Evolutionary conservation across 2,113 vertebrate species (phyloP), one percentile per base, ranked within the genome.

Genomic region (Proteles cristata): DNA sequence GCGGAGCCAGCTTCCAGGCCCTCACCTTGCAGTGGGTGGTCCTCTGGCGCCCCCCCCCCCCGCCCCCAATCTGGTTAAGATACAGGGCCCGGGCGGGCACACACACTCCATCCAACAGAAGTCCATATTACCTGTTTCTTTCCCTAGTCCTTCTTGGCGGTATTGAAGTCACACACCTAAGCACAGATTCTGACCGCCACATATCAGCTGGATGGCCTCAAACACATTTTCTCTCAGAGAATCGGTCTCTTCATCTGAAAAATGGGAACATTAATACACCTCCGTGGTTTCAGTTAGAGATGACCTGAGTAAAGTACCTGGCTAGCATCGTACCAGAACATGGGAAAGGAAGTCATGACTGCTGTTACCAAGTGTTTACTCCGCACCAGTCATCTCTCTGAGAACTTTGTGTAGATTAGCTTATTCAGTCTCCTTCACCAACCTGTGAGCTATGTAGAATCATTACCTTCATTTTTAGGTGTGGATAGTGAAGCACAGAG

Each of bases 241-340:
- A 17, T 74, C 69, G 25, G 50, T 86, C 35, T 39, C 35, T 71
- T 81, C 68, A n/a, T 31, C 58, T 73, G 66, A 58, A 39, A 16
- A 25, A 8, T 69, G 65, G 35, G 25, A 90, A 53, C 66, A 15
- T 21, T 66, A 39, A 31, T 5, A 7, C 3, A 14, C 43, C 5
- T 28, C 23, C 7, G 23, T 58, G 63, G 53, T 19, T 26, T 19
- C 25, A 1, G 1, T 12, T 23, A 55, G 86, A 66, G 61, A 16
- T 48, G 16, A 0, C 35, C 23, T n/a, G 9, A 53, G 45, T 45
- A 0, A 21, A 58, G 45, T 0, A 9, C 4, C 17, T 3, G 14
- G 61, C 79, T 3, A 15, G 61, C 83, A 12, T 0, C 16, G 65
- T 14, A 11, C 17, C 4, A 16, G 68, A 50, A 39, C 26, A 0